Base-by-base conservation (phyloP, 2,888 invertebrate species). In the Drosophila kokeensis region DNA sequence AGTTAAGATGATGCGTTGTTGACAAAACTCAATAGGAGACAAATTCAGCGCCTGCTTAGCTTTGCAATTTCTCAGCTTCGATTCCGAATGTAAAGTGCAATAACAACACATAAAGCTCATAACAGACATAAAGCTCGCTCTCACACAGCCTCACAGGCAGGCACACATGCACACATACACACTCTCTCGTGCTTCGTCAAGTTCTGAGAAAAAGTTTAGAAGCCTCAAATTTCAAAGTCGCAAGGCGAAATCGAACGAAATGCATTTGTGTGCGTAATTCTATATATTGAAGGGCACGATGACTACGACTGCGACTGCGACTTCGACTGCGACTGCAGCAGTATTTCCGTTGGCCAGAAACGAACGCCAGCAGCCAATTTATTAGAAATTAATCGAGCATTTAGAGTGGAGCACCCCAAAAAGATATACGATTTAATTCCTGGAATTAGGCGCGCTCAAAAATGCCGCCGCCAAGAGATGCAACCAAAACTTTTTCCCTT, bases 381-480 rank as follows among this genome's bases (percentile, higher is more conserved):
- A 88, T 87, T 87, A 89, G 88, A 88, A 90, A 90, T 88, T 90
- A 90, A 88, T 88, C 90, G 90, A 88, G 89, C 88, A 90, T 88
- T 90, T 88, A 87, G 68, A 29, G 55, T 34, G 67, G 77, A 81
- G 80, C 72, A 83, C 68, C 79, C 57, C 72, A 60, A 59, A 38
- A 69, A 81, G 89, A 91, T 92, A 92, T 92, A 92, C 92, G 91
- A 91, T 92, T 92, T 85, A 88, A 91, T 92, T 92, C 92, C 84
- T 79, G 86, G 92, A 92, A 92, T 87, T 87, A 65, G 68, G 24
- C 68, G 76, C 71, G 66, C 76, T 85, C 79, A 87, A 84, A 90
- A 75, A 83, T 84, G 81, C 84, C 84, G 81, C 69, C 73, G 60
- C 59, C 63, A 50, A 66, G 63, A 68, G 65, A 73, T 80, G 83